Conservation (phyloP, 2,113 vertebrate genomes). For the Orthochromis indermauri region DNA sequence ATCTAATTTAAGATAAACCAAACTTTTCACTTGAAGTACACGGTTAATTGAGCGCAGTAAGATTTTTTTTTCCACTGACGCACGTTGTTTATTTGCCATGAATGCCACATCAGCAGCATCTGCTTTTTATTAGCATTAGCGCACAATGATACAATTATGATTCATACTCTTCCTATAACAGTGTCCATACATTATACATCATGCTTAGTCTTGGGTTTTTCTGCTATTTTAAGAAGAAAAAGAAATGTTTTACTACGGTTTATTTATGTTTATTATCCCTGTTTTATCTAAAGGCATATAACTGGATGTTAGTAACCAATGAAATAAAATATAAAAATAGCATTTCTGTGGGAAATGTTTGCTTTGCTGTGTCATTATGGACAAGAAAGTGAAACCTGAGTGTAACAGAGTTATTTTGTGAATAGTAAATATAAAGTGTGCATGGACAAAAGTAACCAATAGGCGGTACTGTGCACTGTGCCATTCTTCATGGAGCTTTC, state of each 20-base stretch:
- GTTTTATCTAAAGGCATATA: background rate
- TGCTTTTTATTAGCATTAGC: background rate
- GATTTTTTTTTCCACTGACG: fast-evolving
- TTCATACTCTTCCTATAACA: background rate
- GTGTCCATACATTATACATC: background rate
- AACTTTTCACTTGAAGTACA: background rate
- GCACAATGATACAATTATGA: background rate
- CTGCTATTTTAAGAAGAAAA: background rate
- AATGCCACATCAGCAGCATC: background rate
- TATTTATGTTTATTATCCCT: background rate
- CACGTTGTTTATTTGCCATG: background rate
- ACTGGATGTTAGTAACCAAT: background rate
- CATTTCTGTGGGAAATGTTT: background rate
- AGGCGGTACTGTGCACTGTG: constrained; percentile 69
- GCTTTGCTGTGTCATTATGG: background rate
- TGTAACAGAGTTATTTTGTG: background rate
- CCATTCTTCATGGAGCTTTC: constrained; percentile 32
- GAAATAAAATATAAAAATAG: background rate
- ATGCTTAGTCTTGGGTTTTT: background rate
- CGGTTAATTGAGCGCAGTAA: background rate
- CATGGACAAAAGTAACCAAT: constrained; percentile 54
- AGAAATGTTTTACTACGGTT: background rate
- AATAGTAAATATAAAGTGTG: constrained; percentile 1
- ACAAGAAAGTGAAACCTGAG: background rate
- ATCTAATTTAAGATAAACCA: background rate